phyloP scores from a whole-genome alignment of 2,797 vertebrate species.

The Sebastes umbrosus region DNA sequence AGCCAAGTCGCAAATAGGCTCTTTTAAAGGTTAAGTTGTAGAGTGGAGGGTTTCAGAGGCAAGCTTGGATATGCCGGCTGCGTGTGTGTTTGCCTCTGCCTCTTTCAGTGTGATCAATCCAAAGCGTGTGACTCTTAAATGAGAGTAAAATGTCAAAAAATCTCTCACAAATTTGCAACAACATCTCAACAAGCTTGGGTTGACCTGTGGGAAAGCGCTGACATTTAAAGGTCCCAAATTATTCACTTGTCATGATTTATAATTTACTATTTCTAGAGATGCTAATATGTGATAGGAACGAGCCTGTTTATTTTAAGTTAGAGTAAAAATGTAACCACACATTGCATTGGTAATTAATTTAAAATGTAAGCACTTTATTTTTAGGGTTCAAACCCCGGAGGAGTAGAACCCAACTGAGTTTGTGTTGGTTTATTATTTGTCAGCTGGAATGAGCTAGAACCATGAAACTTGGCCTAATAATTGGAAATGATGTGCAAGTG shows the following conservation, averaged over 20 bases:
- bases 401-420: too few species aligned
- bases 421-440: neutral
- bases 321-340: accelerated
- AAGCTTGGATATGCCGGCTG: conserved; percentile 7
- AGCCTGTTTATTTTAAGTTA: neutral
- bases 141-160: conserved; percentile 54
- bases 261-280: conserved; percentile 30
- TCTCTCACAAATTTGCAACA: conserved; percentile 43
- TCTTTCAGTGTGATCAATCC: conserved; percentile 25
- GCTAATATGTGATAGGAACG: neutral
- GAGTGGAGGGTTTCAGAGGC: conserved; percentile 25
- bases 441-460: too few species aligned
- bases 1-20: conserved; percentile 32
- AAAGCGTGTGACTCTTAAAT: conserved; percentile 20
- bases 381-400: neutral
- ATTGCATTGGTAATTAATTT: neutral
- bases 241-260: conserved; percentile 34
- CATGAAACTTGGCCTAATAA: too few species aligned
- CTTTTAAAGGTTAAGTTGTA: conserved; percentile 53
- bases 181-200: conserved; percentile 38
- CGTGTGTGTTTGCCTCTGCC: neutral
- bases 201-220: conserved; percentile 46
- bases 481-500: too few species aligned
- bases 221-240: conserved; percentile 58
- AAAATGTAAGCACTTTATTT: too few species aligned